These are phyloP conservation scores for Pollachius pollachius DNA, from an alignment of 2,113 vertebrate species.

Conservation along the genomic window DNA sequence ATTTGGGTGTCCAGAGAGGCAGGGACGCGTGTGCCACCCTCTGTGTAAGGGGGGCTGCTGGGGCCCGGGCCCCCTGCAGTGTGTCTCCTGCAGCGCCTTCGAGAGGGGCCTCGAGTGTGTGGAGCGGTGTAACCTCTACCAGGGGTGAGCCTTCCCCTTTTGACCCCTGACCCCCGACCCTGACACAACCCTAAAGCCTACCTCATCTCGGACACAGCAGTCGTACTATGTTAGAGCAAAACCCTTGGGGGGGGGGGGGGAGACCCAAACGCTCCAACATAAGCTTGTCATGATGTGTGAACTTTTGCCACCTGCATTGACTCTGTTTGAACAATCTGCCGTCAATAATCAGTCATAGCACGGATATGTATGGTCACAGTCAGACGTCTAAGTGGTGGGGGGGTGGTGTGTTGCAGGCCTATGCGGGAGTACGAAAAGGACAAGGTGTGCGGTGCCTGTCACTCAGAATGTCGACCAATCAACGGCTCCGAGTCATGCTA, in stretches of 20 bases:
- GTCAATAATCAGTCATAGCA: too few relatives aligned
- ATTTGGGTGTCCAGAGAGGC: not conserved
- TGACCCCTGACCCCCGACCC: too few relatives aligned
- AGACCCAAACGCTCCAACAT: too few relatives aligned
- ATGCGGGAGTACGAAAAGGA: slow-evolving; percentile 78
- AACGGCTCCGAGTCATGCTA: slow-evolving; percentile 84
- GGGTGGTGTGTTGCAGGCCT: slow-evolving; percentile 58
- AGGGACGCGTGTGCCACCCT: slow-evolving; percentile 76
- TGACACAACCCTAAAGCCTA: too few relatives aligned
- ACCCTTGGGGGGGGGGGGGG: too few relatives aligned
- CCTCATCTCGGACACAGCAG: too few relatives aligned
- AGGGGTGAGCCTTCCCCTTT: slow-evolving; percentile 76
- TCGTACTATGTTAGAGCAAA: too few relatives aligned
- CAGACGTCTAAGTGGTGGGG: too few relatives aligned
- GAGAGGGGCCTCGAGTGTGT: slow-evolving; percentile 88
- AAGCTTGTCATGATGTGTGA: too few relatives aligned
- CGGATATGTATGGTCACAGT: too few relatives aligned
- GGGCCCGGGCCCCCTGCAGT: slow-evolving; percentile 89
- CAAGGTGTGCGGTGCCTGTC: slow-evolving; percentile 81
- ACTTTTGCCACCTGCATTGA: too few relatives aligned
- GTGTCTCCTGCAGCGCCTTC: slow-evolving; percentile 80
- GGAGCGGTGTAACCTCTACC: slow-evolving; percentile 81
- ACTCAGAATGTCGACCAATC: slow-evolving; percentile 85
- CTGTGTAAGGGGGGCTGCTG: slow-evolving; percentile 87
- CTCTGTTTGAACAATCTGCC: too few relatives aligned